Base-by-base conservation (phyloP, 2,797 vertebrate species). In the Myotis findleyi region DNA sequence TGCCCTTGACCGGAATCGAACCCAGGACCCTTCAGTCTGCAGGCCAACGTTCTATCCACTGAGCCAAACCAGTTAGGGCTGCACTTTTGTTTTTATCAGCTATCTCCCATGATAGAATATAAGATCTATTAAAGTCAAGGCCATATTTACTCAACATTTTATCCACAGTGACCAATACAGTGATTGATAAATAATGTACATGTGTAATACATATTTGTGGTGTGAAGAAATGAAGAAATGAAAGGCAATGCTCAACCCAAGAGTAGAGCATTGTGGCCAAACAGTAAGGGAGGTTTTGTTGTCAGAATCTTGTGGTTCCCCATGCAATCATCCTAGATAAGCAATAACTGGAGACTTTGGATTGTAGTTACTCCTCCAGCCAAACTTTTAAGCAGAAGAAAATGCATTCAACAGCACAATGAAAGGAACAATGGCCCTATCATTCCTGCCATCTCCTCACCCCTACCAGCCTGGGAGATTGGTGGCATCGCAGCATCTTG, bases 301-400 rank as follows among this genome's bases (percentile, higher is more conserved):
- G 62, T 55, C 41, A 69, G 41, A 68, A 59, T 59, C 51, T 7
- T 30, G 27, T 38, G n/a, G 38, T 30, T 30, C 44, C 57, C 20
- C 66, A 36, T 23, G 49, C 68, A 64, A 44, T 72, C 53, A 55
- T 7, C 57, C 76, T 27, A 47, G 53, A 57, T 33, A 49, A 33
- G 20, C 21, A 72, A 23, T 77, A 38, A 81, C 44, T 51, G 38
- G 82, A 75, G 83, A 89, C 88, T n/a, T 49, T 2, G 6, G 38
- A 57, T 84, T 85, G 10, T 11, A 38, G 41, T 44, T 57, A 68
- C 13, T 27, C 53, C 38, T 27, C n/a, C 27, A 89, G 30, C 6
- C 80, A 87, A 62, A 2, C 57, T 86, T 93, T 73, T 69, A 88
- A 44, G 20, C 38, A 75, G n/a, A 94, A 88, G 47, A 27, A 97